Percentiles rank a stretch among this genome's conserved stretches.
phyloP scores from a whole-genome alignment of 2,113 vertebrate species.

The Rutilus rutilus region DNA sequence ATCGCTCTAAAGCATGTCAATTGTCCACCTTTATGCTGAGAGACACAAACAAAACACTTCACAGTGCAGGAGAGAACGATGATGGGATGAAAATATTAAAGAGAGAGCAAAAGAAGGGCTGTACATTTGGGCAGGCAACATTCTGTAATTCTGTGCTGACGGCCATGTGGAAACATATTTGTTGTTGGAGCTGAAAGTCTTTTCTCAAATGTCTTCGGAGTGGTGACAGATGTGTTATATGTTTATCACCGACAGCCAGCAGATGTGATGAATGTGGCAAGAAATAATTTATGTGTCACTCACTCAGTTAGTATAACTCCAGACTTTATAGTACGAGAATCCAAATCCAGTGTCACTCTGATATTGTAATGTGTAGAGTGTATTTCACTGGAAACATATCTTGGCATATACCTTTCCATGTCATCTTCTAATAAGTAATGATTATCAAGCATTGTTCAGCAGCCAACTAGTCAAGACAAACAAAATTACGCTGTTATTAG shows the following conservation, averaged over 20 bases:
- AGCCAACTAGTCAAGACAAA: background rate
- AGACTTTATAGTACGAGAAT: conserved; percentile 9
- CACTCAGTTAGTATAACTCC: conserved; percentile 9
- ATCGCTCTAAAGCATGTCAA: conserved; percentile 29
- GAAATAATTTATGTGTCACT: conserved; percentile 26
- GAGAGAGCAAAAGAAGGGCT: background rate
- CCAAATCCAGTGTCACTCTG: background rate
- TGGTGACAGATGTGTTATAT: conserved; percentile 27
- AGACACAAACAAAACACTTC: conserved; percentile 53
- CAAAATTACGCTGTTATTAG: background rate
- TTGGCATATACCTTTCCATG: background rate
- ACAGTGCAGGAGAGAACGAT: background rate
- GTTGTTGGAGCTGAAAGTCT: conserved; percentile 21
- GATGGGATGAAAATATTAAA: conserved; percentile 1
- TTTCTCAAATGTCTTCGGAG: background rate
- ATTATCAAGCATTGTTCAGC: background rate
- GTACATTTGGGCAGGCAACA: background rate
- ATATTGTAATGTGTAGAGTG: background rate
- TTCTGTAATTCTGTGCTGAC: background rate
- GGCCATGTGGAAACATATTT: conserved; percentile 1
- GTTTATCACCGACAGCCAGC: conserved; percentile 30
- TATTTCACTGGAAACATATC: background rate
- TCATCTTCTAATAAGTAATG: background rate
- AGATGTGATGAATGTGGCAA: conserved; percentile 29
- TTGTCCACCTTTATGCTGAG: conserved; percentile 46